A percentile compares a stretch with the other conserved stretches of the same genome.
These are phyloP conservation scores for Cryptoleucopteryx plumbea DNA, from an alignment of 2,113 vertebrate genomes.

Conservation along the genomic window DNA sequence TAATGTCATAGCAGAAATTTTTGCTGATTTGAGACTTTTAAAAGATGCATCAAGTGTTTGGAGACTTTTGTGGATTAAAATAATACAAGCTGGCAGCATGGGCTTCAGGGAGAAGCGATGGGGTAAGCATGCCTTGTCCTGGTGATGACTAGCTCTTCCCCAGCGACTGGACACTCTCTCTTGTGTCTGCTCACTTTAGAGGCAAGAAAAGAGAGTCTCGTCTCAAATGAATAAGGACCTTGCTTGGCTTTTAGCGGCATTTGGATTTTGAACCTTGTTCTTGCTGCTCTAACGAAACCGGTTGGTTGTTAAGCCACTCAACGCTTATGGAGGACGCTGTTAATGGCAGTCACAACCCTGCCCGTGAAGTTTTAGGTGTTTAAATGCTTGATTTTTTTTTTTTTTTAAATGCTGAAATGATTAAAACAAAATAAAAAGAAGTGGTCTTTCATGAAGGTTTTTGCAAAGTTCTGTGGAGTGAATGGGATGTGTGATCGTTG, in stretches of 20 bases:
- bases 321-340: fast-evolving
- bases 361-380: background rate
- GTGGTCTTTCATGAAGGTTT: background rate
- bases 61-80: background rate
- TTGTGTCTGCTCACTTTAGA: fast-evolving
- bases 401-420: background rate
- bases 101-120: background rate
- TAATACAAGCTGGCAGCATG: fast-evolving
- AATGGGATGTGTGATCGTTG: fast-evolving
- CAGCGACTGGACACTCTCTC: no score
- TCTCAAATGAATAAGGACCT: background rate
- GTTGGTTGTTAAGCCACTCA: background rate
- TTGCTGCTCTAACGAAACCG: background rate
- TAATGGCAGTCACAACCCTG: fast-evolving
- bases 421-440: background rate
- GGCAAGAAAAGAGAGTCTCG: fast-evolving
- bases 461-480: background rate
- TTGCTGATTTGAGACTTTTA: background rate
- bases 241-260: background rate
- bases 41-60: background rate
- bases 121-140: fast-evolving
- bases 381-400: background rate
- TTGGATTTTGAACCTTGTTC: background rate
- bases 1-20: background rate
- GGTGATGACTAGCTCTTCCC: background rate